phyloP scores from a whole-genome alignment of 2,888 invertebrate species.

The Caenorhabditis afra region DNA sequence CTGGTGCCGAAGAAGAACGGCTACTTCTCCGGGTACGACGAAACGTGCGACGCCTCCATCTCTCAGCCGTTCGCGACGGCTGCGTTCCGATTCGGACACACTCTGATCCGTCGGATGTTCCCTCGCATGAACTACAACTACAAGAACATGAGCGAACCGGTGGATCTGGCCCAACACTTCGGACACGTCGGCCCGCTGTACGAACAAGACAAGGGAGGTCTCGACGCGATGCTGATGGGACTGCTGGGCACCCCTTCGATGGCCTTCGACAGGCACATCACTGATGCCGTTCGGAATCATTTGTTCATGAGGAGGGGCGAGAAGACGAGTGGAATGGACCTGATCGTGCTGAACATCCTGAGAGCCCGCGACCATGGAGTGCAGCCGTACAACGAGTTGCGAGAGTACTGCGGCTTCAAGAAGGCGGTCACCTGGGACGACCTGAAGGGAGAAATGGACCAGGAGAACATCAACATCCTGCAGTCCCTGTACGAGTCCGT shows the following conservation, averaged over 20 bases:
- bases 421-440: slow-evolving; percentile 90
- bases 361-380: slow-evolving; percentile 91
- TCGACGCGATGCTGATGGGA: slow-evolving; percentile 80
- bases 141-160: slow-evolving; percentile 76
- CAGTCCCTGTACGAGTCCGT: slow-evolving; percentile 84
- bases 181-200: slow-evolving; percentile 79
- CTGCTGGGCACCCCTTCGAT: slow-evolving; percentile 80
- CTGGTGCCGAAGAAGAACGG: slow-evolving; percentile 86
- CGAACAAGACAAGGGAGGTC: slow-evolving; percentile 73
- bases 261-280: slow-evolving; percentile 80
- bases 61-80: slow-evolving; percentile 90
- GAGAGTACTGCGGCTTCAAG: slow-evolving; percentile 89
- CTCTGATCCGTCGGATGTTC: slow-evolving; percentile 88
- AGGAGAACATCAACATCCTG: slow-evolving; percentile 82
- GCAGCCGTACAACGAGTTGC: slow-evolving; percentile 87
- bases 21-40: slow-evolving; percentile 83
- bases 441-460: slow-evolving; percentile 85
- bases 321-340: slow-evolving; percentile 93
- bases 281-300: slow-evolving; percentile 84
- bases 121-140: slow-evolving; percentile 83
- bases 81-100: slow-evolving; percentile 85
- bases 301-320: slow-evolving; percentile 90
- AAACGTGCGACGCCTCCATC: slow-evolving; percentile 86
- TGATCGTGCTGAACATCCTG: slow-evolving; percentile 91
- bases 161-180: slow-evolving; percentile 77